Evolutionary conservation across 2,113 vertebrate genomes (phyloP).

Genomic region (Agapornis roseicollis): DNA sequence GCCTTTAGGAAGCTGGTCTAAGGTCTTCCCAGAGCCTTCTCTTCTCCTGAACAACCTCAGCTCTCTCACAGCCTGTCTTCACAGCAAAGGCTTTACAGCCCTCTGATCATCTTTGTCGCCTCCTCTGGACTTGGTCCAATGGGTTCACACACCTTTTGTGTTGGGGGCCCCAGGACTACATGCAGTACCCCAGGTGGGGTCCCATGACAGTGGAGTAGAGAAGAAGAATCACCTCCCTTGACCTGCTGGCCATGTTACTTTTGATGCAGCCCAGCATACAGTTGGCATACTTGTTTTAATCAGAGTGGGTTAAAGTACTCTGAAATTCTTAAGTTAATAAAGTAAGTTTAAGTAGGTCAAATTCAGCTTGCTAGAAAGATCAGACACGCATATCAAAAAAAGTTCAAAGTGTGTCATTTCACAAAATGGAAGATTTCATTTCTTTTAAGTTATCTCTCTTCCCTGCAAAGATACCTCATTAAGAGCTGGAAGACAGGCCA

Average conservation of each 20-base stretch:
- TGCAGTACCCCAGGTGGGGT: background rate
- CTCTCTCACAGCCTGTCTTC: background rate
- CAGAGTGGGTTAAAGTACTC: background rate
- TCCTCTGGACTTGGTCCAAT: background rate
- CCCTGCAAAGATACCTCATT: background rate
- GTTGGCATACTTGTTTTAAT: background rate
- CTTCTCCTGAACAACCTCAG: background rate
- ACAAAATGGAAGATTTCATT: background rate
- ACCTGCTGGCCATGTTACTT: background rate
- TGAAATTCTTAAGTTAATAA: background rate
- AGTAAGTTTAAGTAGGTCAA: conserved; percentile 27
- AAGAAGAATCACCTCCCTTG: background rate
- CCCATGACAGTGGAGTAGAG: background rate
- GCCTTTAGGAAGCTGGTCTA: background rate
- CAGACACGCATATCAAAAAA: background rate
- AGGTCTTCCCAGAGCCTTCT: background rate
- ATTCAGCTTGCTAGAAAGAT: background rate
- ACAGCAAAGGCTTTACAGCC: background rate
- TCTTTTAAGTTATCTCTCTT: background rate
- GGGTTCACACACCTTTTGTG: background rate
- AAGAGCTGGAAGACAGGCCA: background rate
- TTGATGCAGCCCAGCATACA: background rate
- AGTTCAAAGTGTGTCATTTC: background rate
- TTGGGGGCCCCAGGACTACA: background rate
- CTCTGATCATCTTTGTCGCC: background rate